A percentile compares a stretch with the other conserved stretches of the same genome.
Conservation (phyloP, 2,113 vertebrate species). For the Cavia porcellus region DNA sequence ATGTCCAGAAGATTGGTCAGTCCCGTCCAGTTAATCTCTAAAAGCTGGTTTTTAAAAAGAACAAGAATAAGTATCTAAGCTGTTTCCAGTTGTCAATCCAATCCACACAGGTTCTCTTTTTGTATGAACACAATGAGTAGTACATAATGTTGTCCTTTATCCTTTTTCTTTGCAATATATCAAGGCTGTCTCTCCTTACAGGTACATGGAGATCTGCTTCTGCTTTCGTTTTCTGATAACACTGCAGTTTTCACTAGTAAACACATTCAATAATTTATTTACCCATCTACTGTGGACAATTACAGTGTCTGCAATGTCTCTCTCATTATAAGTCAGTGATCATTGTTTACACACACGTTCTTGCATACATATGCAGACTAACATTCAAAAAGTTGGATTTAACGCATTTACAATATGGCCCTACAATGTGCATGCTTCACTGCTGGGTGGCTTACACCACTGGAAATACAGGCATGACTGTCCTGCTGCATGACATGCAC, state of each 20-base stretch:
- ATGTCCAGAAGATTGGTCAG: constrained; percentile 98
- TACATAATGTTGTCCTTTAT: not conserved
- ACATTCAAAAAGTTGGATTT: not conserved
- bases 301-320: not conserved
- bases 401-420: no score
- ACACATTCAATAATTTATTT: not conserved
- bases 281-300: not conserved
- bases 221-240: not conserved
- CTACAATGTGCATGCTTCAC: not conserved
- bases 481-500: not conserved
- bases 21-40: constrained; percentile 99
- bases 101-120: not conserved
- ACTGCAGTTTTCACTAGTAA: not conserved
- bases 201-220: not conserved
- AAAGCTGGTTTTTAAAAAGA: constrained; percentile 88
- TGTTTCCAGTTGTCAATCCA: not conserved
- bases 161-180: not conserved
- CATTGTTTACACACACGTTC: not conserved
- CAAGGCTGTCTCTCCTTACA: not conserved
- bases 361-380: not conserved
- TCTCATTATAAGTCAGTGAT: not conserved
- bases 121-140: no score
- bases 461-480: not conserved
- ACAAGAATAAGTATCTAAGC: not conserved
- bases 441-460: not conserved